Base-by-base conservation (phyloP, 2,888 invertebrate species). In the Dryocosmus kuriphilus region DNA sequence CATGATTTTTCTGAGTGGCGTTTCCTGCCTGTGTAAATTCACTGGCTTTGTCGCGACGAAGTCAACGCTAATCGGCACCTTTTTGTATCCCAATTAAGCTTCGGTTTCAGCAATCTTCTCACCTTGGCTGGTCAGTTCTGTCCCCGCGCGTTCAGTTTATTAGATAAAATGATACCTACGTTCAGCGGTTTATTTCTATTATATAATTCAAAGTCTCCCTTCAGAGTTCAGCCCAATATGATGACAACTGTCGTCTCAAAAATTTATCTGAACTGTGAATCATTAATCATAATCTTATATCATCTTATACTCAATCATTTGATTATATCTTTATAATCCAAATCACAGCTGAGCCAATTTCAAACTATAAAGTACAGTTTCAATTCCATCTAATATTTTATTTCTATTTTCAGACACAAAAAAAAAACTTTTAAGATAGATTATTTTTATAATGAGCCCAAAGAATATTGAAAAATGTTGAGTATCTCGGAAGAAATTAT, bases 71-170 rank as follows among this genome's bases (percentile, higher is more conserved):
- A 91, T 91, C 88, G 87, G 82, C 88, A 88, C 87, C 88, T 90
- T 90, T 91, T 91, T 91, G 91, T 91, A 76, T 84, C 67, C 83
- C 90, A 90, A 91, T 91, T 85, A 88, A 90, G 91, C 90, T 91
- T 85, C 87, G 86, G 87, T 91, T 91, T 89, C 90, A 86, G 82
- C 88, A 88, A 89, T 90, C 86, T 88, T 88, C 89, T 89, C 89
- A 89, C 89, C 89, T 89, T 89, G 89, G 85, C 84, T 84, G 79
- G 73, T 79, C 82, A 80, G 79, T 80, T 82, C 78, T 79, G 67
- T 79, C 79, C 75, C 51, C 65, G 75, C 65, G 74, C 77, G 74
- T 79, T 65, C 75, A 78, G 60, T 78, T 76, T 78, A 76, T 77
- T 79, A 57, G 55, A 75, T 67, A 79, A 71, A 73, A 30, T 51